Base-by-base conservation (phyloP, 2,797 vertebrate species). In the Rhodeus uyekii region DNA sequence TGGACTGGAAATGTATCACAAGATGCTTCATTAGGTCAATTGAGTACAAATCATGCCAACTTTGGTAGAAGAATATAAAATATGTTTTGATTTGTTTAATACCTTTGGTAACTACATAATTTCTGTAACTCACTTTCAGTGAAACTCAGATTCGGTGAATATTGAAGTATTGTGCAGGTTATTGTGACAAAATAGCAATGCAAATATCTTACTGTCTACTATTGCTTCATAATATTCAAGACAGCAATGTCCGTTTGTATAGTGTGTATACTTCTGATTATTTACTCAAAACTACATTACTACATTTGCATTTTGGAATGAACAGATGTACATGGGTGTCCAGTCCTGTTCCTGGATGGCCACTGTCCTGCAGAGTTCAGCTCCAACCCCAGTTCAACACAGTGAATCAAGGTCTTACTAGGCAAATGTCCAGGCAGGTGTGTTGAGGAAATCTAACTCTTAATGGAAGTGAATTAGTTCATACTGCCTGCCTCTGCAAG, bases 271-370 rank as follows among this genome's bases (percentile, higher is more conserved):
- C n/a, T 12, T 24, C 53, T 13, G n/a, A 55, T 55, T 13, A 24
- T 55, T 55, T 55, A 4, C 10, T 55, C 3, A 24, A 55, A 55
- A 55, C n/a, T n/a, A n/a, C n/a, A n/a, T n/a, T n/a, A n/a, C n/a
- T 22, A 42, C 61, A 74, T 65, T 48, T 68, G 67, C 14, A 42
- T 27, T 36, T 82, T 76, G 18, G 39, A 50, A 81, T 34, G 14
- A 78, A 76, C 74, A 27, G 18, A 72, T 48, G 3, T 60, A 74
- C 16, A 18, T 1, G 44, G 44, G 55, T 58, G 12, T 14, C 24
- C 55, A 58, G 14, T 27, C 24, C 24, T 3, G 24, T 8, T 53
- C 8, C 48, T 22, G 8, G 48, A n/a, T 3, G 50, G 22, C 13
- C 12, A 14, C 24, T 27, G 24, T 27, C 24, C 24, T 27, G 55